Conservation (phyloP, 2,113 vertebrate genomes). For the Corvus hawaiiensis region DNA sequence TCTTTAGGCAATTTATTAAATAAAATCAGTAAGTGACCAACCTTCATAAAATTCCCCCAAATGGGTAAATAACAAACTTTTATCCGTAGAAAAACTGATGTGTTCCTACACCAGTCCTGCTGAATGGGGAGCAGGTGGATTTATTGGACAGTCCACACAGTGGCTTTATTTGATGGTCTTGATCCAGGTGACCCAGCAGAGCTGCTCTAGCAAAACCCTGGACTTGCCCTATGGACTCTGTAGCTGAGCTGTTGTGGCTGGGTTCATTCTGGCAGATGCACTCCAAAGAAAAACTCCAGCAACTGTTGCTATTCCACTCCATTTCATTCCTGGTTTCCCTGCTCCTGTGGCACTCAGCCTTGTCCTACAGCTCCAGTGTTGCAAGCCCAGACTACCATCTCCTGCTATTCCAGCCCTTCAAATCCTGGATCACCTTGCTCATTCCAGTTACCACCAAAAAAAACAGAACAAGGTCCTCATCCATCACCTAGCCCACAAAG, state of each 20-base stretch:
- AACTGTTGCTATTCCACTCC: background rate
- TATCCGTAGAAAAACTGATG: background rate
- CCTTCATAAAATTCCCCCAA: background rate
- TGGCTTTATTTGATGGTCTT: background rate
- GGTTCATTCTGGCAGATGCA: background rate
- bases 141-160: background rate
- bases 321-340: background rate
- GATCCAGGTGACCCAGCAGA: background rate
- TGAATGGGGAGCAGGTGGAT: background rate
- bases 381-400: background rate
- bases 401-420: background rate
- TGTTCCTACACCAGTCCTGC: background rate
- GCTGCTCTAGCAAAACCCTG: background rate
- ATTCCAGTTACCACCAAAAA: background rate
- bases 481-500: background rate
- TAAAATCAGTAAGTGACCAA: background rate
- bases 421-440: background rate
- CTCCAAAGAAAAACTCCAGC: background rate
- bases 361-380: background rate
- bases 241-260: background rate
- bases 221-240: background rate
- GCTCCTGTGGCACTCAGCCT: background rate
- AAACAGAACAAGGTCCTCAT: background rate
- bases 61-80: background rate
- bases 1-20: background rate